phyloP scores from a whole-genome alignment of 53 echinoderm and acorn worm genomes.

The Luidia sarsii region DNA sequence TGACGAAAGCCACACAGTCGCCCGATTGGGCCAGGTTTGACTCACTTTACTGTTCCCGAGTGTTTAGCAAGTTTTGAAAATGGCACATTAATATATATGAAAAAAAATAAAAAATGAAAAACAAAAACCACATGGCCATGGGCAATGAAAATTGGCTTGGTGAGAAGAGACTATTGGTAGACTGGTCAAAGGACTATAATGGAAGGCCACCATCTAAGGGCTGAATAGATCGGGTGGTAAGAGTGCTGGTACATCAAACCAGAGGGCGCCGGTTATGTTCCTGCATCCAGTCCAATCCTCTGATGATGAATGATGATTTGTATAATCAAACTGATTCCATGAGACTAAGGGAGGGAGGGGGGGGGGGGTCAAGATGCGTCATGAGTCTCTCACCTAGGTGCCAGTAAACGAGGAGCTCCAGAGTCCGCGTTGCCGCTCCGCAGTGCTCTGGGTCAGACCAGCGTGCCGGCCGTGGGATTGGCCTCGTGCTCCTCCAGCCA shows the following conservation, averaged over 20 bases:
- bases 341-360: not conserved
- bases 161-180: not conserved
- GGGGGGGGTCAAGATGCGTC: too few relatives aligned
- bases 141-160: too few relatives aligned
- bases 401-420: not conserved
- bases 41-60: not conserved
- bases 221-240: too few relatives aligned
- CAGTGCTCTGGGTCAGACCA: constrained; percentile 53
- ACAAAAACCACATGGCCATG: not conserved
- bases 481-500: constrained; percentile 84
- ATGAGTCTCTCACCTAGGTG: not conserved
- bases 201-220: too few relatives aligned
- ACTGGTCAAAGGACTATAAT: too few relatives aligned
- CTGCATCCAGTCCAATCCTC: too few relatives aligned
- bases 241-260: too few relatives aligned
- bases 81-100: too few relatives aligned
- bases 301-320: too few relatives aligned
- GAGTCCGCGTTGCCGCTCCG: constrained; percentile 5
- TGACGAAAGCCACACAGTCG: too few relatives aligned
- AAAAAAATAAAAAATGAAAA: not conserved
- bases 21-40: not conserved
- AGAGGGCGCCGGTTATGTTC: too few relatives aligned
- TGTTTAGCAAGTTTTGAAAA: too few relatives aligned
- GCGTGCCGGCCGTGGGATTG: constrained; percentile 65
- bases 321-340: not conserved